Percentiles rank a stretch among this genome's conserved stretches.
phyloP scores from a whole-genome alignment of 30 jellyfish, hydroid and myxozoan genomes.

The Nemopilema nomurai region DNA sequence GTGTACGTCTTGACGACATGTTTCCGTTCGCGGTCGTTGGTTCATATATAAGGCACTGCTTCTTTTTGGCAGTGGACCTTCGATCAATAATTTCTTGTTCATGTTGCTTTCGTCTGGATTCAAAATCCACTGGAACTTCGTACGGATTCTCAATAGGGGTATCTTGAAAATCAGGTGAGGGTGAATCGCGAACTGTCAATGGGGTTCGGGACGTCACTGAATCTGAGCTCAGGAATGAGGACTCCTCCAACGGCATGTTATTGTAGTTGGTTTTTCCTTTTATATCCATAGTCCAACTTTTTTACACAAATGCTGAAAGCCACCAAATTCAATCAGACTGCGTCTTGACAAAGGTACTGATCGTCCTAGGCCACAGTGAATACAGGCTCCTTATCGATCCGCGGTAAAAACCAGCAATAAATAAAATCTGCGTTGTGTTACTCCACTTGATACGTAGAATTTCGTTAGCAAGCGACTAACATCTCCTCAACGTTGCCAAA shows the following conservation, averaged over 20 bases:
- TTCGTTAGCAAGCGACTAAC: too few species aligned
- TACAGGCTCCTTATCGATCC: too few species aligned
- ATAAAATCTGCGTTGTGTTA: too few species aligned
- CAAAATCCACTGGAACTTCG: slow-evolving; percentile 52
- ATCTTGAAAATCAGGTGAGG: slow-evolving; percentile 26
- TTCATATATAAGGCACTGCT: slow-evolving; percentile 45
- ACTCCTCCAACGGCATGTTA: slow-evolving; percentile 20
- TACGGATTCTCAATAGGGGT: slow-evolving; percentile 47
- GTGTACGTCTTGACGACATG: background rate
- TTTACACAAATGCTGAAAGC: background rate
- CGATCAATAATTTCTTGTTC: slow-evolving; percentile 50
- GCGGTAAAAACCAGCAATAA: too few species aligned
- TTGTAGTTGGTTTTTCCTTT: background rate
- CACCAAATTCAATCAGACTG: too few species aligned
- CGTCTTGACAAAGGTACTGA: too few species aligned
- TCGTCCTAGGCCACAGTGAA: too few species aligned
- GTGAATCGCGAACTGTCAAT: slow-evolving; percentile 27
- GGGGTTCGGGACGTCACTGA: slow-evolving; percentile 63
- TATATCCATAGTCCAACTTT: background rate
- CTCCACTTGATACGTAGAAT: too few species aligned
- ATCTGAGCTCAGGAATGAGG: slow-evolving; percentile 46
- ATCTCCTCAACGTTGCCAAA: too few species aligned
- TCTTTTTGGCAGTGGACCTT: slow-evolving; percentile 32
- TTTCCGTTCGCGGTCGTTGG: slow-evolving; percentile 22
- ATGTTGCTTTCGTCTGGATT: slow-evolving; percentile 35